Evolutionary conservation across 64 coral and sea anemone species (phyloP), one percentile per base, ranked within the genome.

Genomic region (Dendronephthya gigantea): DNA sequence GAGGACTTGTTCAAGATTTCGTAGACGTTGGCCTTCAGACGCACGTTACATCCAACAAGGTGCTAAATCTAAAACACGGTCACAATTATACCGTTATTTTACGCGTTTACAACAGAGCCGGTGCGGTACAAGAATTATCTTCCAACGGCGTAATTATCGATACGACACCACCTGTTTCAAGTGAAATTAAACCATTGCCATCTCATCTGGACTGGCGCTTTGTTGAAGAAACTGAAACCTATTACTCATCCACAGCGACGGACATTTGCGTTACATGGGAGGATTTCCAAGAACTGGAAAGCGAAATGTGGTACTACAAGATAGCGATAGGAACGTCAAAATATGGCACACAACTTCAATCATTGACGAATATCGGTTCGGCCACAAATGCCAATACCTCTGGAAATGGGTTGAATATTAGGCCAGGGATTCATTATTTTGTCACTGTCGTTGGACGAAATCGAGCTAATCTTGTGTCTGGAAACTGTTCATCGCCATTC

Each of bases 231-330:
- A 84, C 87, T 19, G 84, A 82, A 9, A 28, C 89, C 14, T 97
- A 87, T 23, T 93, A 93, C 28, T 90, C 84, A 5, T 83, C 84
- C n/a, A 84, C 83, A 7, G 15, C 58, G 23, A 32, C 62, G 33
- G 34, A 47, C 23, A 86, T 97, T 12, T 68, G 68, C 15, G 89
- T 79, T 31, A 68, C 93, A 28, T 97, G 91, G 94, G 40, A 87
- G n/a, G 50, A 74, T 19, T 97, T 97, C 66, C 15, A 81, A 10
- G 94, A 96, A 72, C 86, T 43, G 22, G 94, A 96, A 59, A 96
- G 94, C 39, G 91, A 96, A 55, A 27, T 96, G 7, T 96, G 94
- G 94, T 96, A 96, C 59, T 96, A 96, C 87, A 96, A 96, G 79
- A 91, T 89, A 91, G 89, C 89, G 4, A 90, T 97, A 47, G 94